Evolutionary conservation across 2,888 invertebrate species (phyloP), one percentile per base, ranked within the genome.

Genomic region (Drosophila neutralis): DNA sequence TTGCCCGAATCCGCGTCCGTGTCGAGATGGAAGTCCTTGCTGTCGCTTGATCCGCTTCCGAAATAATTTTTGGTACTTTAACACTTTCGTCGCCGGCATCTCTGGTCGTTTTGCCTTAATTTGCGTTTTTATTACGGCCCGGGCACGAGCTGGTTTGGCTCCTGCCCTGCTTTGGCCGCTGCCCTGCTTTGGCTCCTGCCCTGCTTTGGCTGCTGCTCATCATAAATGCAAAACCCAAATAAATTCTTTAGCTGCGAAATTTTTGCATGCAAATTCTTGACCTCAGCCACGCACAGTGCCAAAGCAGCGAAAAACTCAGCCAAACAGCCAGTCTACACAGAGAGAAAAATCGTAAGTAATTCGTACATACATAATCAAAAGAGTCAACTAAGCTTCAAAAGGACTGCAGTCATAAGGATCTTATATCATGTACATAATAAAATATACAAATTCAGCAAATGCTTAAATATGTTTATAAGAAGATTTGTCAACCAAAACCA

Each of bases 231-330:
- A 82, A 87, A 76, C 78, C 84, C 69, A 82, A 87, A 84, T 78
- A 84, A 82, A 89, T 84, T 80, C 87, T 58, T 58, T 40, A 49
- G 77, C 62, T 60, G 10, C 49, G 51, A 40, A 78, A 76, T 80
- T 82, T 85, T 82, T 61, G 71, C 64, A 85, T 85, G 77, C 89
- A 87, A 89, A 87, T 87, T 87, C 87, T 78, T 89, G 87, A 87
- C 89, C 89, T 87, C 69, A 66, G 62, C 70, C 70, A 76, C 38
- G 62, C 29, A 45, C 18, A 52, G 36, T n/a, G 36, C 40, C 58
- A 29, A 7, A 5, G 11, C 49, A 27, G 36, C 36, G 31, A 13
- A 29, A 35, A 52, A 56, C 40, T 56, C 38, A 36, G 48, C n/a
- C 29, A 56, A 38, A 31, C 31, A 49, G 31, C 24, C 13, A 27